Conservation (phyloP, 2,113 vertebrate genomes). For the Pheucticus melanocephalus region DNA sequence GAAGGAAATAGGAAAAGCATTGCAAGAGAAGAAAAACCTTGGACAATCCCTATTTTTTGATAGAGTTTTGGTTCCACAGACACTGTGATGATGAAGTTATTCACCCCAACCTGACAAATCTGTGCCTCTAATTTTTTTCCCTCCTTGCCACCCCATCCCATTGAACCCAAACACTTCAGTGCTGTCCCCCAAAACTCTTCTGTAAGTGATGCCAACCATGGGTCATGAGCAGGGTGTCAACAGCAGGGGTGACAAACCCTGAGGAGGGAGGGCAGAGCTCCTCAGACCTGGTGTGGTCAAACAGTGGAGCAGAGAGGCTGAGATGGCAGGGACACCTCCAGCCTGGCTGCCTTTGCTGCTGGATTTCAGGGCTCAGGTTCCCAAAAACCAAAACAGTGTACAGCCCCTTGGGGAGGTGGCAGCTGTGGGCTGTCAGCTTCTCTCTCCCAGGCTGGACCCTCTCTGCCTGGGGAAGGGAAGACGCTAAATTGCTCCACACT, state of each 20-base stretch:
- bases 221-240: not conserved
- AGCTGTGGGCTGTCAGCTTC: not conserved
- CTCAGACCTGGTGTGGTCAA: not conserved
- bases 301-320: not conserved
- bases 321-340: not conserved
- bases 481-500: not conserved
- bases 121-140: not conserved
- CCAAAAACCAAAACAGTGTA: not conserved
- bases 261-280: not conserved
- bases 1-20: not conserved
- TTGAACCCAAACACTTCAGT: not conserved
- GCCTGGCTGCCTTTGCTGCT: not conserved
- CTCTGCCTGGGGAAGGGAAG: not conserved
- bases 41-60: not conserved
- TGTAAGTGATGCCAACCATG: rapidly evolving
- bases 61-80: not conserved
- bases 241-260: not conserved
- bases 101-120: not conserved
- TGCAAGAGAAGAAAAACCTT: not conserved
- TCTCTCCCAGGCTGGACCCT: not conserved
- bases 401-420: no score
- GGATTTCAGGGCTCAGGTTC: not conserved
- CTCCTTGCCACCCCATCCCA: not conserved
- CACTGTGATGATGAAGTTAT: not conserved
- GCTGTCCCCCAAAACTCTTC: not conserved